A percentile compares a stretch with the other conserved stretches of the same genome.
phyloP scores from a whole-genome alignment of 2,888 invertebrate species.

The Carpatolechia fugitivella region DNA sequence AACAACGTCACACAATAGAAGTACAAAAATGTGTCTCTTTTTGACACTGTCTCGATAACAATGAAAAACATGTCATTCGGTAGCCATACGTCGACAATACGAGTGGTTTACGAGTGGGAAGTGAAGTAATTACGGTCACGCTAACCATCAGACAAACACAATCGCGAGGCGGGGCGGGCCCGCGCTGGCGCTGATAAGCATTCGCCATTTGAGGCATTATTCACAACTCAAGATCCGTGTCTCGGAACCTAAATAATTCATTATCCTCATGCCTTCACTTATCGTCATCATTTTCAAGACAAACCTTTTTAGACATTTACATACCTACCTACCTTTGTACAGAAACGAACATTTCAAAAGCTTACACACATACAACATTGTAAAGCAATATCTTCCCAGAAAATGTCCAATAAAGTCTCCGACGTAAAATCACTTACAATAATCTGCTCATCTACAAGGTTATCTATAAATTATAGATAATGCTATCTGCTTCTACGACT shows the following conservation, averaged over 20 bases:
- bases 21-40: neutral
- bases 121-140: conserved; percentile 22
- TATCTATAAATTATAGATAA: conserved; percentile 52
- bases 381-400: conserved; percentile 4
- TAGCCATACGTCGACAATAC: conserved; percentile 14
- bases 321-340: neutral
- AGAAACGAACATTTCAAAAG: neutral
- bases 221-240: conserved; percentile 9
- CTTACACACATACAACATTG: conserved; percentile 2
- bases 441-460: conserved; percentile 39
- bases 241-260: neutral
- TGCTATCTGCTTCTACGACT: conserved; percentile 46
- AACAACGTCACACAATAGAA: too few species aligned
- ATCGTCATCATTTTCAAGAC: neutral
- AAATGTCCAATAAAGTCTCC: conserved; percentile 9
- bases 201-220: conserved; percentile 12
- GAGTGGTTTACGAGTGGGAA: conserved; percentile 18
- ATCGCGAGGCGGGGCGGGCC: conserved; percentile 8
- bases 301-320: neutral
- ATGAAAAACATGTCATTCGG: conserved; percentile 16
- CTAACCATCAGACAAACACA: conserved; percentile 20
- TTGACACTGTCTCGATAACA: conserved; percentile 8
- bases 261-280: neutral
- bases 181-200: conserved; percentile 6
- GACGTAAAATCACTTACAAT: conserved; percentile 37